Evolutionary conservation across 2,113 vertebrate genomes (phyloP), one percentile per base, ranked within the genome.

Genomic region (Bostrychus sinensis): DNA sequence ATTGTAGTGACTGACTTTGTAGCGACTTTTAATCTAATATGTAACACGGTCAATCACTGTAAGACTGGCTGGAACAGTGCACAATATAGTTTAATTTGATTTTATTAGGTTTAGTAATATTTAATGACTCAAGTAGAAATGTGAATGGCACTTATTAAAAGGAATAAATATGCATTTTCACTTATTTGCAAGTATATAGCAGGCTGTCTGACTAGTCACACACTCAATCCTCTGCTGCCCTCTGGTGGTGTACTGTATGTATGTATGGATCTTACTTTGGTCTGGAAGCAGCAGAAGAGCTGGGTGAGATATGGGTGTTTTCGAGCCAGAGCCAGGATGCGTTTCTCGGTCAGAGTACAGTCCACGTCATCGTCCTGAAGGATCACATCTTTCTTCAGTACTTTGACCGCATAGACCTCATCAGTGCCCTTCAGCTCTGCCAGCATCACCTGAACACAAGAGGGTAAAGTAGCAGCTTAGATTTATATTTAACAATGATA

Each of bases 271-370:
- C 71, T 9, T 75, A 96, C 95, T 92, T 95, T 96, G 2, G 96
- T 98, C 90, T 98, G 96, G 92, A 98, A 97, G 94, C 96, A 98
- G 94, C 96, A 98, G 80, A 93, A 98, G 43, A 98, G 95, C 84
- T 98, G 96, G 2, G 96, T 98, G 75, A 98, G 91, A 65, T 97
- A 98, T 0, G 96, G 96, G 74, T 98, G 96, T 80, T 93, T 96
- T 57, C 96, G 89, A 16, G 96, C 96, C 69, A 98, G 85, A 0
- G 96, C 96, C 56, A 98, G 89, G 87, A 98, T 96, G 72, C 96
- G 93, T 84, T 98, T 98, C 85, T 98, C 96, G 0, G 96, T 98
- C 93, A 98, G 92, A 0, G 96, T 98, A 88, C 96, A 98, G 89
- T 98, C 96, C 7, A 98, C 96, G 0, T 98, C 96, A 1, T 98